Evolutionary conservation across 2,113 vertebrate species (phyloP).

Genomic region (Panthera leo): DNA sequence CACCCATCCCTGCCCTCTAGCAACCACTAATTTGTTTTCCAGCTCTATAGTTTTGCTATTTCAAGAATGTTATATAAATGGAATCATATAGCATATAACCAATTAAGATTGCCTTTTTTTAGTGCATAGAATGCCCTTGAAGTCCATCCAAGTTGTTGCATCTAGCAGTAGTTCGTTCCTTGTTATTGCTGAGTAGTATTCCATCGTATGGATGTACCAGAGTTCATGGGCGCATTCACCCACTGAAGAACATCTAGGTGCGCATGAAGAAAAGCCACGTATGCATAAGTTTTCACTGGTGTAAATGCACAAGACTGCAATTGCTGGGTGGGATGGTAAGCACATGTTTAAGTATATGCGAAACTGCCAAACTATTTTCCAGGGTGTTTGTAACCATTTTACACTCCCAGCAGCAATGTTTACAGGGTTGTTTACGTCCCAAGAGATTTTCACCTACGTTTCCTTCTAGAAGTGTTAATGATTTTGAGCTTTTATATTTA

Average conservation of each 20-base stretch:
- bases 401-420: neutral
- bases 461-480: constrained; percentile 11
- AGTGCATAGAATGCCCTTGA: neutral
- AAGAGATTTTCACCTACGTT: neutral
- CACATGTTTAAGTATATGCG: neutral
- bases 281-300: neutral
- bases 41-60: neutral
- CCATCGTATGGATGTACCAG: neutral
- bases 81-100: neutral
- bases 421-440: neutral
- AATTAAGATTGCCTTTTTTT: neutral
- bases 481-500: constrained; percentile 23
- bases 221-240: neutral
- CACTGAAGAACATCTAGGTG: neutral
- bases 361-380: neutral
- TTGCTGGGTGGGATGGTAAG: neutral
- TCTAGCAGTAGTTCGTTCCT: neutral
- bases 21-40: neutral
- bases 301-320: neutral
- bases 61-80: neutral
- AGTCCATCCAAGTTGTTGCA: neutral
- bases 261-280: neutral
- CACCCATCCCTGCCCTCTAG: neutral
- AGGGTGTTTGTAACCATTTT: neutral
- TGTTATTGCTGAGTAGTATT: neutral